Percentiles rank a stretch among this genome's conserved stretches.
Conservation (phyloP, 2,797 vertebrate species). For the Ciconia nigra region DNA sequence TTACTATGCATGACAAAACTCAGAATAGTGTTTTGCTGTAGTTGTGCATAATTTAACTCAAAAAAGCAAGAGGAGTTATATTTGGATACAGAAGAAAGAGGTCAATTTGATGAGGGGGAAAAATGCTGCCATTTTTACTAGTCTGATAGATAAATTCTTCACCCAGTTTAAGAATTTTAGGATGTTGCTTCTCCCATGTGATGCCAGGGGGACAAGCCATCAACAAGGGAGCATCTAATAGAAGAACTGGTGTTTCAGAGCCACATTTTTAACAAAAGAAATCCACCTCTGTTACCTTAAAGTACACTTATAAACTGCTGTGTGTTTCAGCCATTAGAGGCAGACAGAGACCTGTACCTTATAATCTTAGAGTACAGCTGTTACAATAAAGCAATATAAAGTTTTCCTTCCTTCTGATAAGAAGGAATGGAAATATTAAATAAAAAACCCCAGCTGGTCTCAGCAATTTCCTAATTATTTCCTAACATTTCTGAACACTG, state of each 20-base stretch:
- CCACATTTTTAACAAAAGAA: background rate
- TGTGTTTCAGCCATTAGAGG: background rate
- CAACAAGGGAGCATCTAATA: background rate
- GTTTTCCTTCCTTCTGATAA: background rate
- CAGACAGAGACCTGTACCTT: background rate
- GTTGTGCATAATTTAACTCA: conserved; percentile 44
- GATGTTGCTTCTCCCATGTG: background rate
- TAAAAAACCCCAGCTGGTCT: background rate
- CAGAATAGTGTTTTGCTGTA: conserved; percentile 36
- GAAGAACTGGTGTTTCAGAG: background rate
- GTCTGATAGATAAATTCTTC: background rate
- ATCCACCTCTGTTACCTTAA: background rate
- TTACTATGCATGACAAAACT: conserved; percentile 47
- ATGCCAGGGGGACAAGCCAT: background rate
- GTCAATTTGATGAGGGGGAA: background rate
- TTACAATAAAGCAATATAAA: background rate
- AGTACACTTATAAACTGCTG: background rate
- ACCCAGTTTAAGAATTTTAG: background rate
- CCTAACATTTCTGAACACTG: accelerated
- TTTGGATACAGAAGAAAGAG: conserved; percentile 15
- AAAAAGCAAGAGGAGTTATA: conserved; percentile 2
- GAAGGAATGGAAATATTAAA: background rate
- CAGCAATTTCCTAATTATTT: background rate
- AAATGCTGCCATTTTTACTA: background rate
- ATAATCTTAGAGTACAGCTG: background rate